A percentile compares a stretch with the other conserved stretches of the same genome.
phyloP scores from a whole-genome alignment of 1,140 invertebrate species.

The Saccostrea echinata region DNA sequence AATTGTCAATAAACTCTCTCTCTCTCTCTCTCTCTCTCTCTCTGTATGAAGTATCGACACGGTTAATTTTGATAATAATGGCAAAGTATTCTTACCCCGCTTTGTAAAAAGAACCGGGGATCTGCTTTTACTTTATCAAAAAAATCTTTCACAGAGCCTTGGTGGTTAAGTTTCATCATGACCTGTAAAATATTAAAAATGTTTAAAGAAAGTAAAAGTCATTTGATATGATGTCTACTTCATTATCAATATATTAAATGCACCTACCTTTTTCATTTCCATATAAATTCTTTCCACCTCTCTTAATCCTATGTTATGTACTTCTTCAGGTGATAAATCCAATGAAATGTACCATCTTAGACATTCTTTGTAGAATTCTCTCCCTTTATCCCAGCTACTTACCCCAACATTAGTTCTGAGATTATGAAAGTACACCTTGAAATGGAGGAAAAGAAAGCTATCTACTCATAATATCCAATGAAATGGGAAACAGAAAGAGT shows the following conservation, averaged over 20 bases:
- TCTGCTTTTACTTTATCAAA: constrained; percentile 51
- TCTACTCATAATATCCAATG: no score
- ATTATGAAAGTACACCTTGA: neutral
- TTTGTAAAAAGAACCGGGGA: constrained; percentile 58
- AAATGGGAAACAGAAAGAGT: no score
- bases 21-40: no score
- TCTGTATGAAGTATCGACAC: no score
- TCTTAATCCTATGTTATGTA: constrained; percentile 77
- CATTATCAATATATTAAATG: neutral
- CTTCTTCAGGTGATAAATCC: constrained; percentile 75
- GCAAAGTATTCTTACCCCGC: constrained; percentile 52
- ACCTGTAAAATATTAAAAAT: constrained; percentile 43
- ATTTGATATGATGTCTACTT: no score
- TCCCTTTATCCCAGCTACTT: constrained; percentile 71
- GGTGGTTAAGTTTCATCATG: constrained; percentile 45
- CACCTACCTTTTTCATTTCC: constrained; percentile 76
- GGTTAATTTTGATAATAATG: no score
- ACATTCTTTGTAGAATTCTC: constrained; percentile 77
- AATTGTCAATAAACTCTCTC: no score
- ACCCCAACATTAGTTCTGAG: constrained; percentile 62
- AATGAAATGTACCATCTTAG: constrained; percentile 79
- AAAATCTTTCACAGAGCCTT: constrained; percentile 46
- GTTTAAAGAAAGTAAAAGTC: neutral
- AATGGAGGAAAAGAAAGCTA: no score
- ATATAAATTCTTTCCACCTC: constrained; percentile 78